Evolutionary conservation across 2,888 invertebrate species (phyloP), one percentile per base, ranked within the genome.

Genomic region (Rotaria sp.): DNA sequence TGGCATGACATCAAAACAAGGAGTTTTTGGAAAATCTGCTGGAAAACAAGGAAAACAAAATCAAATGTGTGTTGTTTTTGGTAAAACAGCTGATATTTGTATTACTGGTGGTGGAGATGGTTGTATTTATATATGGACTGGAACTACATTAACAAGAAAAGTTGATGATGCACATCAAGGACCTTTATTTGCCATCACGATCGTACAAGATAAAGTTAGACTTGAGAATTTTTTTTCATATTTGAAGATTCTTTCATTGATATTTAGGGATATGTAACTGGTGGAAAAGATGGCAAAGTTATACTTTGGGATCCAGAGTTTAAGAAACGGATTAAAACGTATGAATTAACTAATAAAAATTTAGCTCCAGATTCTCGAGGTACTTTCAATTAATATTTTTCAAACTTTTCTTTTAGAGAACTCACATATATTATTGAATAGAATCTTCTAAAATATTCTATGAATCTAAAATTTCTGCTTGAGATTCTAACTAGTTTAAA

Each of bases 241-340:
- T 10, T 50, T 18, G 18, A 50, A 50, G 18, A 18, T 18, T 50
- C 3, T 18, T 50, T 50, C 18, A 50, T 85, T 26, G 41, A n/a
- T 50, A 86, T 87, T n/a, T 89, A 92, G 91, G 91, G 91, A n/a
- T 91, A 91, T 89, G 90, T 91, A 85, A 92, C 91, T 8, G 92
- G 91, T 21, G 92, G 92, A 26, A 92, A 92, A 87, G 92, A 92
- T 88, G 92, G 92, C 10, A 88, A 89, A n/a, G 89, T 92, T 11
- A 90, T 90, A 38, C 88, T 91, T 55, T 92, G 92, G 91, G 91
- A 91, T 87, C 90, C 90, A 84, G 89, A 90, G 87, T 90, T 92
- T 88, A 90, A 91, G 85, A 89, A 90, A 38, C 90, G 90, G 87
- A 88, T 91, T 84, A 91, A 91, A 88, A 90, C 90, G 1, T 91